Evolutionary conservation across 1,140 invertebrate genomes (phyloP), one percentile per base, ranked within the genome.

Genomic region (Papilio xuthus): DNA sequence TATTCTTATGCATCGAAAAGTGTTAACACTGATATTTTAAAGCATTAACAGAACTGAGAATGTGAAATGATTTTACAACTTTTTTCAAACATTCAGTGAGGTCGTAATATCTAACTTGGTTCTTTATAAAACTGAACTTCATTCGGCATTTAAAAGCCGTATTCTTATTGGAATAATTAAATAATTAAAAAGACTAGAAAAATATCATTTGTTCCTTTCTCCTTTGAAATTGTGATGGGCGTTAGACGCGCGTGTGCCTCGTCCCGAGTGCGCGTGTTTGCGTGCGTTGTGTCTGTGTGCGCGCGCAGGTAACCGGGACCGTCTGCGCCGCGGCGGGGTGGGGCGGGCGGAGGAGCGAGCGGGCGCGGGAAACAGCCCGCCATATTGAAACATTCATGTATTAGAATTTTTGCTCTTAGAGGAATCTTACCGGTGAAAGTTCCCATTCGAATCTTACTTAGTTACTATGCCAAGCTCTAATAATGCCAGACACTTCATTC

Each of bases 241-340:
- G 88, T 92, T 92, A 91, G 90, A 86, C 86, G 83, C 85, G 83
- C 85, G 91, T 90, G 89, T 87, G 90, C 88, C 86, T 84, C 87
- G 89, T 90, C 82, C 81, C 56, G 80, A 63, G 23, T 69, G 79
- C 50, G 37, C 13, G 50, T 28, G 37, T 80, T 77, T 82, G 79
- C 79, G 83, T 67, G 74, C 81, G n/a, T 73, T 53, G 71, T 26
- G 63, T 53, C 13, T 77, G 78, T 75, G 80, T 83, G 82, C 32
- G 76, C 73, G 83, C 90, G 88, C 91, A 93, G 91, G 90, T 93
- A 93, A 90, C 86, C 85, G 88, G 89, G 90, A 90, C 87, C 89
- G 88, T 86, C 89, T 88, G 88, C 83, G 85, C 6, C 18, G 18
- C 18, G 50, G 50, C 6, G 32, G 0, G n/a, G n/a, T 0, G 50